These are phyloP conservation scores for Epizoanthus ramosus DNA, from an alignment of 92 coral and sea anemone genomes.

Conservation along the genomic window DNA sequence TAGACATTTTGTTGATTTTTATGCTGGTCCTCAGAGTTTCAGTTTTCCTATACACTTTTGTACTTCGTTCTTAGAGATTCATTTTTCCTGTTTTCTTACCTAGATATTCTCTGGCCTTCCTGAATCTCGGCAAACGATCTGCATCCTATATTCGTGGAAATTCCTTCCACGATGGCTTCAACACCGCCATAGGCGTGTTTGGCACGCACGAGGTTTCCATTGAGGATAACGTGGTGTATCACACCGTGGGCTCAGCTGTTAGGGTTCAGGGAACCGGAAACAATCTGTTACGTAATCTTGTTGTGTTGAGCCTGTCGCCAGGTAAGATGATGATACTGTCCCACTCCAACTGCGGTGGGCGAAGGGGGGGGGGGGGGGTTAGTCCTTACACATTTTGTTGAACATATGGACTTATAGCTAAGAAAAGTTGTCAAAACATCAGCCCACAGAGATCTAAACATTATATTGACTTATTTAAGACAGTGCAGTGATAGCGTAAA, in stretches of 20 bases:
- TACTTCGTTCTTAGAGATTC: no score
- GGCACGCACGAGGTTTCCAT: conserved; percentile 67
- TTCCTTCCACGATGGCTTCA: conserved; percentile 85
- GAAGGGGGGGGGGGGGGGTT: no score
- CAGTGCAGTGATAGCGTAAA: no score
- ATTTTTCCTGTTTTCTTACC: not conserved
- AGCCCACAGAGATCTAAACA: no score
- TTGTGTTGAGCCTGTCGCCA: conserved; percentile 74
- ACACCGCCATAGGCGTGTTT: conserved; percentile 82
- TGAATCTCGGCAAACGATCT: conserved; percentile 58
- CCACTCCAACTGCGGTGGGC: no score
- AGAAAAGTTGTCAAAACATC: no score
- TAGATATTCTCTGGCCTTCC: conserved; percentile 77
- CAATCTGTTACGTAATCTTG: conserved; percentile 69
- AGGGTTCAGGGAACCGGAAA: conserved; percentile 69
- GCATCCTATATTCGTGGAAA: conserved; percentile 84
- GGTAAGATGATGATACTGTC: conserved; percentile 26
- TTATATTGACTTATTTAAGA: no score
- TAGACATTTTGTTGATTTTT: no score
- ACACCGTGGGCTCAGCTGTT: conserved; percentile 84
- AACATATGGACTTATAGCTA: no score
- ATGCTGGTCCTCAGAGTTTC: no score
- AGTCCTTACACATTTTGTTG: no score
- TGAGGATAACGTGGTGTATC: conserved; percentile 80
- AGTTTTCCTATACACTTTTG: no score